Conservation (phyloP, 2,888 invertebrate genomes). For the Rhingia rostrata region DNA sequence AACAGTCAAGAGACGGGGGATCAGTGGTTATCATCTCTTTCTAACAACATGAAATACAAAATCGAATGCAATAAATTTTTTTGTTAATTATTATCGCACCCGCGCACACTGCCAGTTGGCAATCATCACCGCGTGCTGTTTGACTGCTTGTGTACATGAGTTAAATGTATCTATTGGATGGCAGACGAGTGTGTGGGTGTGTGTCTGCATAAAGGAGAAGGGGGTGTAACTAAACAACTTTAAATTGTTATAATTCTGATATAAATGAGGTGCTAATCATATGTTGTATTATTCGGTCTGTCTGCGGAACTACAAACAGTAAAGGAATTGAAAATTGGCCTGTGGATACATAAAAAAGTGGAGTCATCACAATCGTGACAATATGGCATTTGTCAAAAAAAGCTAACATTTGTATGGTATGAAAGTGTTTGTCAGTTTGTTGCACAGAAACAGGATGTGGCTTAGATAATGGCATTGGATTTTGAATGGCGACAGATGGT, state of each 20-base stretch:
- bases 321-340: constrained; percentile 25
- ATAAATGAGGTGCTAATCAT: constrained; percentile 74
- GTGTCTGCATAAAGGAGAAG: constrained; percentile 2
- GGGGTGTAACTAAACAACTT: constrained; percentile 54
- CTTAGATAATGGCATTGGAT: background rate
- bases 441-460: constrained; percentile 23
- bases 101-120: constrained; percentile 31
- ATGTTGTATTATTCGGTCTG: constrained; percentile 55
- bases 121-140: constrained; percentile 28
- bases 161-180: constrained; percentile 67
- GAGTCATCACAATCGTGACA: constrained; percentile 13
- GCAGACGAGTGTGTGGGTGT: constrained; percentile 6
- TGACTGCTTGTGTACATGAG: constrained; percentile 42
- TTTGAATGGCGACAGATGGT: background rate
- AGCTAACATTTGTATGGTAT: background rate
- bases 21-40: constrained; percentile 24
- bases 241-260: constrained; percentile 70
- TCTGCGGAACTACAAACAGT: constrained; percentile 4
- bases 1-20: background rate
- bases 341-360: constrained; percentile 9
- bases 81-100: constrained; percentile 67
- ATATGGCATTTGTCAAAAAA: constrained; percentile 25
- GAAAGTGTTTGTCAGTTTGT: background rate
- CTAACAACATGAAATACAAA: constrained; percentile 43
- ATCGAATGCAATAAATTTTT: constrained; percentile 71